Evolutionary conservation across 2,113 vertebrate genomes (phyloP).

Genomic region (Datnioides undecimradiatus): DNA sequence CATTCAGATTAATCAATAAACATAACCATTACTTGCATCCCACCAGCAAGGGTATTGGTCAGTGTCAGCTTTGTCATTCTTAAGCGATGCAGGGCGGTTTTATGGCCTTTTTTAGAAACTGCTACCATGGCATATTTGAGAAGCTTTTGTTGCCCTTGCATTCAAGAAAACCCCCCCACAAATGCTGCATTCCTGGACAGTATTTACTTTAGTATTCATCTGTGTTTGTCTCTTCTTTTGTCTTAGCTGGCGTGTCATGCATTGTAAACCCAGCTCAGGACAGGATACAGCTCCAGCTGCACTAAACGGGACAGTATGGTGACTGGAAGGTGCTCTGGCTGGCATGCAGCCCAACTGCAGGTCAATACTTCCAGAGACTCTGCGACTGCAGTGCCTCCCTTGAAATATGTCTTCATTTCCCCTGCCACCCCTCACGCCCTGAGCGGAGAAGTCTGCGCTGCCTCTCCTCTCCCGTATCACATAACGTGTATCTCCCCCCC

Average conservation of each 20-base stretch:
- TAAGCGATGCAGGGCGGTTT: not conserved
- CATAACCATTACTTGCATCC: not conserved
- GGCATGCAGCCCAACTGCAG: slow-evolving; percentile 76
- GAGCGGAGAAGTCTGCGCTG: slow-evolving; percentile 34
- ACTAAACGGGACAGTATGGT: slow-evolving; percentile 26
- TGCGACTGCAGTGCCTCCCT: slow-evolving; percentile 73
- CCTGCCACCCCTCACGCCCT: slow-evolving; percentile 63
- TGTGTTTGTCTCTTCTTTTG: slow-evolving; percentile 39
- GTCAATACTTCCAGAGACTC: slow-evolving; percentile 83
- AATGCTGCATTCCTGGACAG: slow-evolving; percentile 40
- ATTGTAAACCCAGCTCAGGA: slow-evolving; percentile 44
- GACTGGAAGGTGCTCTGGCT: slow-evolving; percentile 71
- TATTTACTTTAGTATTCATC: slow-evolving; percentile 52
- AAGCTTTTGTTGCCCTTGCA: slow-evolving; percentile 25
- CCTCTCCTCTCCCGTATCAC: slow-evolving; percentile 44
- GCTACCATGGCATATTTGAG: not conserved
- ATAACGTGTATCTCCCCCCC: slow-evolving; percentile 10
- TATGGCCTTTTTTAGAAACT: not conserved
- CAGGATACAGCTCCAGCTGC: slow-evolving; percentile 58
- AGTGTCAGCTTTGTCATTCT: not conserved
- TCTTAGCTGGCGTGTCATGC: slow-evolving; percentile 21
- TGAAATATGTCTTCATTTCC: slow-evolving; percentile 76
- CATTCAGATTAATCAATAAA: not conserved
- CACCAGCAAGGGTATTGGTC: not conserved
- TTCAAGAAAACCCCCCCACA: not conserved